Percentiles rank a stretch among this genome's conserved stretches.
Evolutionary conservation across 92 coral and sea anemone genomes (phyloP).

Genomic region (Umimayanthus chanpuru): DNA sequence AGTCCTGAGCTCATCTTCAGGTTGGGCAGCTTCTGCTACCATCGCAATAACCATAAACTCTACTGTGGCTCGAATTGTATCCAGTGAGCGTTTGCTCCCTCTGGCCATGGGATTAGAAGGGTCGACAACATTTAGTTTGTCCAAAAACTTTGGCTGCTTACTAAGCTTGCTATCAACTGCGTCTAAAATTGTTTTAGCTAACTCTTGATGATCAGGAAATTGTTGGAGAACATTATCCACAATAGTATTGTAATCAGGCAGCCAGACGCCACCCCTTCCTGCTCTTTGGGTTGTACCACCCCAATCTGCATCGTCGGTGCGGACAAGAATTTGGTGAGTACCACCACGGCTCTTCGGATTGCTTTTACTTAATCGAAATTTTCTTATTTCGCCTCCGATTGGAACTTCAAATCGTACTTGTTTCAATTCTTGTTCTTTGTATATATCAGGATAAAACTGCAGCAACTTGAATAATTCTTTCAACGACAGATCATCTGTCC

Average conservation of each 20-base stretch:
- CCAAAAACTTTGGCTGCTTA: slow-evolving; percentile 32
- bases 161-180: not conserved
- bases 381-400: slow-evolving; percentile 43
- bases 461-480: slow-evolving; percentile 41
- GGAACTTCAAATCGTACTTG: slow-evolving; percentile 39
- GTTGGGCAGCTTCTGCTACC: slow-evolving; percentile 68
- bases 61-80: slow-evolving; percentile 47
- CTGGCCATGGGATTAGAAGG: not conserved
- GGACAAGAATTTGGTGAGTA: slow-evolving; percentile 39
- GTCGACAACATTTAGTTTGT: not conserved
- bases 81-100: not conserved
- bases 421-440: not conserved
- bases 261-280: not conserved
- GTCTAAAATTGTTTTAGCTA: slow-evolving; percentile 18
- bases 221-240: slow-evolving; percentile 9
- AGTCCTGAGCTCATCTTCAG: slow-evolving; percentile 17
- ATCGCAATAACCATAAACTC: slow-evolving; percentile 56
- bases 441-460: slow-evolving; percentile 40
- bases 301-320: slow-evolving; percentile 33
- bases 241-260: slow-evolving; percentile 39
- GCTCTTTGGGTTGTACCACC: slow-evolving; percentile 11
- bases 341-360: not conserved
- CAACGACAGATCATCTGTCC: slow-evolving; percentile 2
- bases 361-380: slow-evolving; percentile 12
- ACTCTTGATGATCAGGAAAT: slow-evolving; percentile 1